A percentile compares a stretch with the other conserved stretches of the same genome.
Conservation (phyloP, 2,797 vertebrate species). For the Phataginus tetradactyla region DNA sequence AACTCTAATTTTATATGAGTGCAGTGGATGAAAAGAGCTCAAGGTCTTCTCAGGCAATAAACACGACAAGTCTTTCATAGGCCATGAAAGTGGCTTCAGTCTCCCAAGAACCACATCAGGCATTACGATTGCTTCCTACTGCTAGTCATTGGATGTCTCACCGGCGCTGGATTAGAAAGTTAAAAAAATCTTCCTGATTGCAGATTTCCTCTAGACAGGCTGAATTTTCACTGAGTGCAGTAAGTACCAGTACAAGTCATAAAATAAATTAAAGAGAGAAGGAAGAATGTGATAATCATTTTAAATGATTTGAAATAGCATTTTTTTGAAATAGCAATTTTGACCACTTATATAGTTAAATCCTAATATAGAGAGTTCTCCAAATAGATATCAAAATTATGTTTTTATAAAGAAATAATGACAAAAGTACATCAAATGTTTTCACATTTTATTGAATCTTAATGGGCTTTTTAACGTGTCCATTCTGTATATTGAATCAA, state of each 20-base stretch:
- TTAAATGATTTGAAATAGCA: background rate
- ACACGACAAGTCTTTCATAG: background rate
- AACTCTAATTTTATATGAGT: conserved; percentile 19
- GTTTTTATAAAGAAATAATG: background rate
- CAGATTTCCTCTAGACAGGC: background rate
- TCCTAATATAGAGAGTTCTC: background rate
- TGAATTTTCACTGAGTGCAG: background rate
- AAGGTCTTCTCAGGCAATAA: conserved; percentile 17
- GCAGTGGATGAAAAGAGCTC: conserved; percentile 19
- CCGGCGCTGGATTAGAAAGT: background rate
- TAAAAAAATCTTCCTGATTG: background rate
- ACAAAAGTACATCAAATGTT: background rate
- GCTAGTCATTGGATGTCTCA: background rate
- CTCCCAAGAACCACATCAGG: background rate
- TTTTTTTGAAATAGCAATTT: background rate
- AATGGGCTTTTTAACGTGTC: background rate
- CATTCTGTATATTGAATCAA: background rate
- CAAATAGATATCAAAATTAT: background rate
- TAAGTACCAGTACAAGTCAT: background rate
- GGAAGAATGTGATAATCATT: background rate
- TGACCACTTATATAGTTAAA: background rate
- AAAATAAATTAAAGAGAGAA: background rate
- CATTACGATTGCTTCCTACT: background rate
- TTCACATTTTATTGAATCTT: background rate
- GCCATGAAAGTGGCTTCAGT: background rate